These are phyloP conservation scores for Ardeotis arabs DNA, from an alignment of 2,113 vertebrate genomes.

Conservation along the genomic window DNA sequence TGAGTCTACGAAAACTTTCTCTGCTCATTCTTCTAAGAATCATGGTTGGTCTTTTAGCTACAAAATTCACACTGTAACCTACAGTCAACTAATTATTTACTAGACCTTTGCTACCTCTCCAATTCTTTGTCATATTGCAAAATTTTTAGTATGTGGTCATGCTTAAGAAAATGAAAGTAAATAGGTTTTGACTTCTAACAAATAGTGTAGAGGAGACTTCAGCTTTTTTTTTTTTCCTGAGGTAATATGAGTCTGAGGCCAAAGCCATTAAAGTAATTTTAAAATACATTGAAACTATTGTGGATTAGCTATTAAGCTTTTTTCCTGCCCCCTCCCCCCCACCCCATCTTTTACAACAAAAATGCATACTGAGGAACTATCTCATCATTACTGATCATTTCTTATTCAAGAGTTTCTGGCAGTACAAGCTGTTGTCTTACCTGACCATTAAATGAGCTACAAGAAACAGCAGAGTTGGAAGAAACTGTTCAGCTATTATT, in stretches of 20 bases:
- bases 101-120: background rate
- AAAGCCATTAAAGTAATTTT: background rate
- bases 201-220: background rate
- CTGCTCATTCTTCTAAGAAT: background rate
- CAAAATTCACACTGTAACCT: background rate
- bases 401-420: slow-evolving; percentile 16
- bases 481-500: background rate
- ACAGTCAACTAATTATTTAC: background rate
- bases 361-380: background rate
- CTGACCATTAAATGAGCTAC: background rate
- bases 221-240: background rate
- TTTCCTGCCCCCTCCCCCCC: too few relatives aligned
- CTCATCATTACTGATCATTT: background rate
- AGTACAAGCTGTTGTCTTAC: slow-evolving; percentile 2
- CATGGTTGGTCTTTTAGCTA: background rate
- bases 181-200: background rate
- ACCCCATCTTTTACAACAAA: background rate
- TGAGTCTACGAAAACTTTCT: background rate
- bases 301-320: background rate
- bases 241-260: background rate
- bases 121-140: background rate
- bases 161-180: background rate
- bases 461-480: background rate
- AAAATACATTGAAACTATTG: background rate
- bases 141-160: background rate